Conservation (phyloP, 2,113 vertebrate species). For the Gadus macrocephalus region DNA sequence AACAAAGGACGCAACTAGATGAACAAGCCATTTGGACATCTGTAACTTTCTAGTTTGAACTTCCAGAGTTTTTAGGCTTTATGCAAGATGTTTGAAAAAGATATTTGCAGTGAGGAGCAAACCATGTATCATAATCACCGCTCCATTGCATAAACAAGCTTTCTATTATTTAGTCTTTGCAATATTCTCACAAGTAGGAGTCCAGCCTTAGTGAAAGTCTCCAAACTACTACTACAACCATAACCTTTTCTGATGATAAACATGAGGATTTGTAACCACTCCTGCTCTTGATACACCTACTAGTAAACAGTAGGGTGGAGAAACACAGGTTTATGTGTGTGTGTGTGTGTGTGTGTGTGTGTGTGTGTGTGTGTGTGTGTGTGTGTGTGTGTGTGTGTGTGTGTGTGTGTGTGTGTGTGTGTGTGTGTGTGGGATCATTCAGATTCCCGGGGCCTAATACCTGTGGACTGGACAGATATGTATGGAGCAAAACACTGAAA, state of each 20-base stretch:
- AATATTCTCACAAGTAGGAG: conserved; percentile 9
- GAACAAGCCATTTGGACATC: conserved; percentile 38
- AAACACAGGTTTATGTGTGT: conserved; percentile 10
- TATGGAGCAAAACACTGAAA: conserved; percentile 43
- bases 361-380: conserved; percentile 10
- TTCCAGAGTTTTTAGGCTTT: conserved; percentile 38
- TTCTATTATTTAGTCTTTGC: conserved; percentile 22
- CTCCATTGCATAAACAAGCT: conserved; percentile 18
- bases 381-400: background rate
- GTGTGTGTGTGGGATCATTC: conserved; percentile 8
- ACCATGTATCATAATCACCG: conserved; percentile 48
- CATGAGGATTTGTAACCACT: too few species aligned
- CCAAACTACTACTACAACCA: background rate
- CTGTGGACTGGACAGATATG: conserved; percentile 64
- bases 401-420: conserved; percentile 12
- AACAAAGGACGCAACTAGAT: conserved; percentile 50
- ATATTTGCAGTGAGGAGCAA: conserved; percentile 39
- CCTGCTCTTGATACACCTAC: too few species aligned
- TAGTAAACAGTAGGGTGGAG: conserved; percentile 4
- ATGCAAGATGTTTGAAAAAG: conserved; percentile 45
- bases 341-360: background rate
- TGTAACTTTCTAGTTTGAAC: conserved; percentile 28
- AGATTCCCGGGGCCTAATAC: conserved; percentile 56
- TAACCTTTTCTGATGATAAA: too few species aligned
- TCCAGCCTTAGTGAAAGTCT: background rate